Conservation (phyloP, 2,888 invertebrate species). For the Andricus curvator region DNA sequence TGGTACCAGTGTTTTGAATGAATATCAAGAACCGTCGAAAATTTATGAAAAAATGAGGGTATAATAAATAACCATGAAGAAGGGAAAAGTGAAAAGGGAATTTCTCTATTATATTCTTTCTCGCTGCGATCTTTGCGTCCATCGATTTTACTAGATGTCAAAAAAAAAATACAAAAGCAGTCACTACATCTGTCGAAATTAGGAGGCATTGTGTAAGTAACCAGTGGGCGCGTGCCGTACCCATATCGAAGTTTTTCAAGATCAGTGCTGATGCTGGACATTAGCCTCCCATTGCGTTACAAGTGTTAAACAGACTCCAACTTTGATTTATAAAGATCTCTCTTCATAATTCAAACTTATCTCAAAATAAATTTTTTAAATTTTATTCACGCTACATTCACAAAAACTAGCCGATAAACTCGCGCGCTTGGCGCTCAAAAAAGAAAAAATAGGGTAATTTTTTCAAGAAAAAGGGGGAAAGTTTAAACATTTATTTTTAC, state of each 20-base stretch:
- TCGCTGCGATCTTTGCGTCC: conserved; percentile 3
- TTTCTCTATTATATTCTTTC: not conserved
- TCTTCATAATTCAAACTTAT: conserved; percentile 8
- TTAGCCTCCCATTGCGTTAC: conserved; percentile 27
- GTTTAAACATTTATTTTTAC: too few species aligned
- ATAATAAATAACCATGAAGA: conserved; percentile 21
- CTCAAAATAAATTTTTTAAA: not conserved
- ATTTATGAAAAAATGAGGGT: conserved; percentile 1
- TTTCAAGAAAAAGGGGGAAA: too few species aligned
- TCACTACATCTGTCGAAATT: conserved; percentile 55
- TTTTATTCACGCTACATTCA: not conserved
- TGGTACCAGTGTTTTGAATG: not conserved
- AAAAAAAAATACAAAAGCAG: conserved; percentile 44
- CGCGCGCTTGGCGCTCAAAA: too few species aligned
- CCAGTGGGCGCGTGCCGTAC: conserved; percentile 39
- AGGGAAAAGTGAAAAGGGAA: conserved; percentile 1
- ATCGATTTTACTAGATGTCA: conserved; percentile 31
- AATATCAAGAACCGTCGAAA: not conserved
- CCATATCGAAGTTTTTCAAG: conserved; percentile 38
- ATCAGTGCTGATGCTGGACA: conserved; percentile 22
- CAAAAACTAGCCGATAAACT: too few species aligned
- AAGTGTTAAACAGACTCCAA: conserved; percentile 16
- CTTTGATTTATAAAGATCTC: conserved; percentile 6
- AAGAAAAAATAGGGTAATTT: too few species aligned
- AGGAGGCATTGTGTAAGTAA: conserved; percentile 45